Evolutionary conservation across 2,888 invertebrate genomes (phyloP).

Genomic region (Leucozona laternaria): DNA sequence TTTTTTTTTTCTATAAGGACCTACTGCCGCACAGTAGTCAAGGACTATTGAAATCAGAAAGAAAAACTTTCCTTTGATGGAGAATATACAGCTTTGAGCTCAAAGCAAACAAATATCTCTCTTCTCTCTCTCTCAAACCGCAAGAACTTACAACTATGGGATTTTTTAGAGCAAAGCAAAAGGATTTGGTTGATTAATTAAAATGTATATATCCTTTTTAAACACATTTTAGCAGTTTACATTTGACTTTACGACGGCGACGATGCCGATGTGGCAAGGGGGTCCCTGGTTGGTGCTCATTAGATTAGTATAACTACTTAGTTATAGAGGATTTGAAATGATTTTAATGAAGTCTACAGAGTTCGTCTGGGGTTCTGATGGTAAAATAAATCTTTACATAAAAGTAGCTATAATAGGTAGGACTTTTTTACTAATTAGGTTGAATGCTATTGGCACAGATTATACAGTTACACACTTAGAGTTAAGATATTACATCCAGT

Average conservation of each 20-base stretch:
- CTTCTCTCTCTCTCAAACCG: background rate
- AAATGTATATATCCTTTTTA: conserved; percentile 20
- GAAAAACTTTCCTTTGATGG: conserved; percentile 27
- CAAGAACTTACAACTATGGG: conserved; percentile 34
- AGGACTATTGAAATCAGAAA: conserved; percentile 38
- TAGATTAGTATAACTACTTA: conserved; percentile 6
- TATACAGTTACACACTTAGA: no score
- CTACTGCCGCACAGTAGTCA: conserved; percentile 19
- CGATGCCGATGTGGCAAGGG: background rate
- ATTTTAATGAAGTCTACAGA: background rate
- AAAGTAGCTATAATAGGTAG: no score
- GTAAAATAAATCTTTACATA: background rate
- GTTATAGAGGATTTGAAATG: background rate
- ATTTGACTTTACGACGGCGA: background rate
- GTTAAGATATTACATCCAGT: no score
- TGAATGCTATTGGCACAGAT: no score
- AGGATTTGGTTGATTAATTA: conserved; percentile 41
- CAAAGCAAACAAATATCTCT: conserved; percentile 12
- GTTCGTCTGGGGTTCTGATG: background rate
- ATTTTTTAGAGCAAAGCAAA: background rate
- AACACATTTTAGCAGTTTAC: conserved; percentile 8
- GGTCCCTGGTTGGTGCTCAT: conserved; percentile 3
- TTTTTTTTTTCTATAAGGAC: conserved; percentile 3
- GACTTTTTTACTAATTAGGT: no score
- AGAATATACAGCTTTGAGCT: conserved; percentile 22